These are phyloP conservation scores for Mastomys coucha DNA, from an alignment of 2,113 vertebrate genomes.

Conservation along the genomic window DNA sequence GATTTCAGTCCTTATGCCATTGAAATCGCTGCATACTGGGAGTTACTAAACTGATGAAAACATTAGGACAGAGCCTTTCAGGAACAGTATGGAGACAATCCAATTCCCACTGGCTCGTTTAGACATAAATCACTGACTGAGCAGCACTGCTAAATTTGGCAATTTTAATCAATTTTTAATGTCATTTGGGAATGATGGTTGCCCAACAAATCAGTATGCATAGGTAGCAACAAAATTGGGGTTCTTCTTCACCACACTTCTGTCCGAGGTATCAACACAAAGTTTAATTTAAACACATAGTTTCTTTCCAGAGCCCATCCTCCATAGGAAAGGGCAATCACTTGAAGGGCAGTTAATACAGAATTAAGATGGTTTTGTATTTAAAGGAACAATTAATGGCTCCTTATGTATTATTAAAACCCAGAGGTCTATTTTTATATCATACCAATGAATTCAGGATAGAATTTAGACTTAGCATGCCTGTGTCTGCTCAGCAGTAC, in stretches of 20 bases:
- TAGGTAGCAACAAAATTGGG: neutral
- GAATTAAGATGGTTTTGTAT: conserved; percentile 21
- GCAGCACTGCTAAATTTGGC: conserved; percentile 31
- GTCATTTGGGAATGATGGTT: conserved; percentile 24
- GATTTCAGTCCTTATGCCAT: conserved; percentile 16
- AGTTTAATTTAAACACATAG: neutral
- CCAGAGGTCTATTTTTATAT: conserved; percentile 24
- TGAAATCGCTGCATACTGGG: conserved; percentile 31
- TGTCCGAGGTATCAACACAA: neutral
- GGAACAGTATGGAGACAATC: neutral
- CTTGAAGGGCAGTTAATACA: conserved; percentile 41
- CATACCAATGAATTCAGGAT: neutral
- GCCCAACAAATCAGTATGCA: neutral
- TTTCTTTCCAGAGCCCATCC: neutral
- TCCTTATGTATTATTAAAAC: conserved; percentile 38
- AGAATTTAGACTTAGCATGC: neutral
- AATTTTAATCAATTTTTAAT: conserved; percentile 43
- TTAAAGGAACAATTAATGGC: conserved; percentile 46
- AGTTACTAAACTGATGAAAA: conserved; percentile 48
- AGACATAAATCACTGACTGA: conserved; percentile 22
- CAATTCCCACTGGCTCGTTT: conserved; percentile 22
- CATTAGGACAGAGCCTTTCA: neutral
- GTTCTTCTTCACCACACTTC: neutral
- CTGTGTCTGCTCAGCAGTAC: neutral
- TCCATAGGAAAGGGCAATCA: conserved; percentile 46